Percentiles rank a stretch among this genome's conserved stretches.
Conservation (phyloP, 2,797 vertebrate species). For the Discoglossus pictus region DNA sequence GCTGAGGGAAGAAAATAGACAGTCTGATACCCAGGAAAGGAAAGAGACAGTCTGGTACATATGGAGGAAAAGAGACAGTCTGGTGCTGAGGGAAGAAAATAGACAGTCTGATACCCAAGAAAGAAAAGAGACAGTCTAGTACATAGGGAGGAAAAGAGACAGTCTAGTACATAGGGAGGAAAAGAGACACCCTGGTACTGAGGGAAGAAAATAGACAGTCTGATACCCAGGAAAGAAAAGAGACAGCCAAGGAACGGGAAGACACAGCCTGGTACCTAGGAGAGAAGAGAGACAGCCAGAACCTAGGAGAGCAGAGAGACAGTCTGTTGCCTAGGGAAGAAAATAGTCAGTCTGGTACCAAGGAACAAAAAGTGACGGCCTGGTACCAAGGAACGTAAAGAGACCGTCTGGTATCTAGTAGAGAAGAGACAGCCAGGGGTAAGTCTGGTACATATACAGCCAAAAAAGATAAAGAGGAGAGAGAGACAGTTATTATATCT, state of each 20-base stretch:
- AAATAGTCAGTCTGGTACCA: neutral
- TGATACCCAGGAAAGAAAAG: neutral
- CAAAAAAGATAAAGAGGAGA: neutral
- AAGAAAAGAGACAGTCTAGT: neutral
- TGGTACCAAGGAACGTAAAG: neutral
- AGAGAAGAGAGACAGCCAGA: neutral
- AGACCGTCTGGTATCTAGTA: neutral
- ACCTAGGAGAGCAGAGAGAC: neutral
- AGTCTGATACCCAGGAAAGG: slow-evolving; percentile 3
- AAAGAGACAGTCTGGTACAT: slow-evolving; percentile 3
- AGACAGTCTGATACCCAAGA: slow-evolving; percentile 1
- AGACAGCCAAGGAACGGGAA: neutral
- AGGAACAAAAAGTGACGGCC: neutral
- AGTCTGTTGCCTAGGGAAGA: neutral
- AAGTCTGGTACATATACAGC: too few relatives aligned
- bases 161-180: neutral
- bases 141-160: slow-evolving; percentile 1
- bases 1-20: neutral
- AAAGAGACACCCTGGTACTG: neutral
- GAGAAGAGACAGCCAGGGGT: neutral
- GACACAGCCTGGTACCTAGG: neutral
- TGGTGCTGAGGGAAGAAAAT: neutral
- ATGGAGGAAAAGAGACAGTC: slow-evolving; percentile 3
- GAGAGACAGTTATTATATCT: neutral
- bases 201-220: slow-evolving; percentile 1